Evolutionary conservation across 2,797 vertebrate species (phyloP).

Genomic region (Okamejei kenojei): DNA sequence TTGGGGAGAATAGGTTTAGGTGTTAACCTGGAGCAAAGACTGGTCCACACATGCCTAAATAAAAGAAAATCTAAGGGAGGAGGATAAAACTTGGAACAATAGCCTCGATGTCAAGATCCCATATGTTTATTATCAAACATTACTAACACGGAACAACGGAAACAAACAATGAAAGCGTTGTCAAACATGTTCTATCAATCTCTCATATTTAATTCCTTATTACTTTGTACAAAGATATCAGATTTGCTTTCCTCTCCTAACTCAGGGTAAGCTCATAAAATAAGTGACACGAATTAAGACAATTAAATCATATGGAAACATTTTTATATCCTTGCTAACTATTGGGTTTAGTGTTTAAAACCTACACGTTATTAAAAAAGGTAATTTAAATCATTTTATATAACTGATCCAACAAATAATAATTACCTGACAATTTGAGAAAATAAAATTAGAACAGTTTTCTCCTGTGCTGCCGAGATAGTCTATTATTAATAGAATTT

Average conservation of each 20-base stretch:
- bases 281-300: background rate
- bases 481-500: background rate
- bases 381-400: background rate
- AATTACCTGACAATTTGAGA: background rate
- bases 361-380: background rate
- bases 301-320: background rate
- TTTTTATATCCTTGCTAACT: background rate
- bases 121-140: too few relatives aligned
- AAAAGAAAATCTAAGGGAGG: background rate
- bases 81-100: background rate
- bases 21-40: background rate
- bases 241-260: background rate
- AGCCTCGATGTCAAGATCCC: background rate
- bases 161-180: background rate
- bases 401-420: background rate
- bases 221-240: background rate
- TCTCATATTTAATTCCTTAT: background rate
- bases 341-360: background rate
- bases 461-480: background rate
- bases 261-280: background rate
- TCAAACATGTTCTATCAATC: background rate
- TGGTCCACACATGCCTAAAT: background rate
- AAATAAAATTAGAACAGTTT: background rate
- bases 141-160: background rate
- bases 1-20: background rate